Evolutionary conservation across 2,113 vertebrate species (phyloP).

Genomic region (Platysteira castanea): DNA sequence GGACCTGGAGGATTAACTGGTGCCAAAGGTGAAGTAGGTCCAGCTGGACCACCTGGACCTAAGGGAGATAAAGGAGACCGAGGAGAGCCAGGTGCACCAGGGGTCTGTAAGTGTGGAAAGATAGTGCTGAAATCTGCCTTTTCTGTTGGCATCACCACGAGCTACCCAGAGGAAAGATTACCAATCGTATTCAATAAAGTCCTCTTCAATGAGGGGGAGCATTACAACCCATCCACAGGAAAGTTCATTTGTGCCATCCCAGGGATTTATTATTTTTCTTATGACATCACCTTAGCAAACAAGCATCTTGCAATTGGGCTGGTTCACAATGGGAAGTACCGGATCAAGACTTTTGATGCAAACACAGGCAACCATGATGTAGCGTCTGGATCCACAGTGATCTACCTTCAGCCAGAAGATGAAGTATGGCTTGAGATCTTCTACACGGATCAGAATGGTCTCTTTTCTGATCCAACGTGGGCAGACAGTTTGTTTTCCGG

Average conservation of each 20-base stretch:
- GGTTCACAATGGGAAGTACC: slow-evolving; percentile 92
- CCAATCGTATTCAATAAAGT: slow-evolving; percentile 97
- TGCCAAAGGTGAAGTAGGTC: slow-evolving; percentile 78
- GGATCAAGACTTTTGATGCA: slow-evolving; percentile 94
- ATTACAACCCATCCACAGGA: slow-evolving; percentile 91
- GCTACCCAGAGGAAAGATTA: slow-evolving; percentile 87
- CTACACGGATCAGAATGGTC: slow-evolving; percentile 91
- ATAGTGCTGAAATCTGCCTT: slow-evolving; percentile 92
- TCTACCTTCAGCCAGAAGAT: slow-evolving; percentile 92
- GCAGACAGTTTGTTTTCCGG: slow-evolving; percentile 96
- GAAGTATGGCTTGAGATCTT: slow-evolving; percentile 99
- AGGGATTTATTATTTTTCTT: slow-evolving; percentile 96
- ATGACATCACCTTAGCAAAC: slow-evolving; percentile 95
- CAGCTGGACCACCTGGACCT: slow-evolving; percentile 74
- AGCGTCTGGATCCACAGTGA: slow-evolving; percentile 90
- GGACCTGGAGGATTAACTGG: slow-evolving; percentile 83
- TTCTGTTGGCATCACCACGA: slow-evolving; percentile 94
- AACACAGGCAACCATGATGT: slow-evolving; percentile 98
- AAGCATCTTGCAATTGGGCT: slow-evolving; percentile 95
- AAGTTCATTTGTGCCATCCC: slow-evolving; percentile 95
- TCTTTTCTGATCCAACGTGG: slow-evolving; percentile 93
- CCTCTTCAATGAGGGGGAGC: slow-evolving; percentile 90
- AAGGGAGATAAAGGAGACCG: slow-evolving; percentile 86
- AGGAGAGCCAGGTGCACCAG: slow-evolving; percentile 80
- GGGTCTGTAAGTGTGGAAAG: slow-evolving; percentile 88